Base-by-base conservation (phyloP, 2,113 vertebrate species). In the Xenopus borealis region DNA sequence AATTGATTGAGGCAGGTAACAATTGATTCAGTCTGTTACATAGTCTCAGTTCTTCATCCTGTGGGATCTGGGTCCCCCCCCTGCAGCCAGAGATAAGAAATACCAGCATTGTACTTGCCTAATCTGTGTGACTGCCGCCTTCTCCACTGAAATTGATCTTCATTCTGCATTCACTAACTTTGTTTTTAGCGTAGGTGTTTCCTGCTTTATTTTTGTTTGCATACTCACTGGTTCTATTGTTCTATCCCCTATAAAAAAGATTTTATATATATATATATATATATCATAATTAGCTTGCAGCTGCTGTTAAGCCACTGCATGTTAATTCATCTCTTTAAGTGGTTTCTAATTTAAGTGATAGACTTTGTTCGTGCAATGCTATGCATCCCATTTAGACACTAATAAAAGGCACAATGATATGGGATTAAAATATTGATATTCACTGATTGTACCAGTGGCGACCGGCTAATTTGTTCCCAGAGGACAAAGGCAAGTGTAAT, bases 21-120 rank as follows among this genome's bases (percentile, higher is more conserved):
- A 99, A 98, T 98, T 98, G 97, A 98, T 98, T 97, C 95, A 98
- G 95, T 94, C 97, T 96, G 97, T 99, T 98, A 98, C 95, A 95
- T 95, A 94, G 94, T 96, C 94, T 95, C 98, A 98, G 98, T 97
- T 98, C 96, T 97, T 96, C 96, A 97, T 98, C 95, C 97, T 93
- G 95, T 92, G 94, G 93, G 93, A 98, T 97, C 95, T 95, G 94
- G 93, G 94, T 95, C 94, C 95, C 96, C 96, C 96, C 98, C 95
- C 97, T 99, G 97, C 93, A 93, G 93, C 92, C 90, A 92, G 92
- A 98, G 97, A 99, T 99, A 99, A 99, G 96, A 94, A 91, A 86
- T 91, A 91, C 80, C 88, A 88, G 94, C 94, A 98, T 98, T 98
- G 96, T 99, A 95, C 93, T 95, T 98, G 96, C 94, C 96, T 98